Evolutionary conservation across 2,888 invertebrate species (phyloP), one percentile per base, ranked within the genome.

Genomic region (Eueremaeus valkanovi): DNA sequence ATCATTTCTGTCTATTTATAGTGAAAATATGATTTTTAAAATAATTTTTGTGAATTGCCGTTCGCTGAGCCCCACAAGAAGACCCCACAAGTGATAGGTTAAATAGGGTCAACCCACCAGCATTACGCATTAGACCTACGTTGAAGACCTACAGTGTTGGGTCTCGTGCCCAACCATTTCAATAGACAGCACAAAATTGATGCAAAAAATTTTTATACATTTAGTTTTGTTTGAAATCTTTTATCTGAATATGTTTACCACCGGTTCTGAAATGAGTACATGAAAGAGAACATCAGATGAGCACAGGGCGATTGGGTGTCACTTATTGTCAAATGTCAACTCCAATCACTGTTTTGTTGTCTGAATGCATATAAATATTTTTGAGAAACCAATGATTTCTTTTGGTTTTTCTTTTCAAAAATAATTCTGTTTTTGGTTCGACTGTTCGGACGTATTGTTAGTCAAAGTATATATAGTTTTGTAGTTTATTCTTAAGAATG

Each of bases 271-370:
- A 55, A 55, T 55, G 24, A 55, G 55, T 55, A 55, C 55, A 55
- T 24, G 24, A 55, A 24, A 27, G 21, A 55, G 1, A 8, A 24
- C 55, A 55, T 9, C 8, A 3, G 3, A 3, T 16, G 3, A 24
- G 27, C 21, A 55, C 24, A 11, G 24, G 27, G 55, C 27, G 61
- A 61, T 11, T 61, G 27, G 61, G 61, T 61, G 61, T 61, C 61
- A 61, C 61, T 31, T 61, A 42, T 61, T 31, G 61, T 61, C 31
- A 61, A 61, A 61, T 61, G 61, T 61, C 61, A 61, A 31, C 27
- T 61, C 29, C 29, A 61, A 61, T 33, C 31, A 61, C 29, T 61
- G 61, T 61, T 61, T 61, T 61, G 61, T 61, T 61, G 61, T 61
- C 24, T 27, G 8, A 61, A 61, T 31, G 2, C 33, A 61, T 29